Evolutionary conservation across 2,113 vertebrate species (phyloP).

Genomic region (Jaculus jaculus): DNA sequence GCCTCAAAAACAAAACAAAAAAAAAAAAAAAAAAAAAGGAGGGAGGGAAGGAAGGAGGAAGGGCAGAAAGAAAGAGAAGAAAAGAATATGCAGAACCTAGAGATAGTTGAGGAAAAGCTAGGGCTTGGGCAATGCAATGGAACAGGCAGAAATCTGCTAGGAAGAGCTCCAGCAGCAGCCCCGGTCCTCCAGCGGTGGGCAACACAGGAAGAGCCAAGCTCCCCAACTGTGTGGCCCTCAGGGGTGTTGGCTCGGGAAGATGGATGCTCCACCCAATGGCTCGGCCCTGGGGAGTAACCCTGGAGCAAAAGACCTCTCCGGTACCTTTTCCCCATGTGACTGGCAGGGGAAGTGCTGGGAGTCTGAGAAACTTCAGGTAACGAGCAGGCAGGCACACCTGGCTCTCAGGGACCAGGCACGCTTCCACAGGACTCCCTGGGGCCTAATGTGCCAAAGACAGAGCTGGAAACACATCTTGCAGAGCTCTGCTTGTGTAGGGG

Average conservation of each 20-base stretch:
- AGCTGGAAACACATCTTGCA: too few species aligned
- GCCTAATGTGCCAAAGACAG: too few species aligned
- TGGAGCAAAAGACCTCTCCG: not conserved
- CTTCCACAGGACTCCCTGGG: too few species aligned
- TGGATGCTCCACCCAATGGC: not conserved
- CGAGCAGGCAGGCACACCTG: too few species aligned
- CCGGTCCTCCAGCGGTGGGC: not conserved
- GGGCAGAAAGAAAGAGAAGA: not conserved
- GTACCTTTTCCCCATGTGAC: not conserved
- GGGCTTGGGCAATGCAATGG: fast-evolving
- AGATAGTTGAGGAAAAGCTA: not conserved
- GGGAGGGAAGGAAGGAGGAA: not conserved
- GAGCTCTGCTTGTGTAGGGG: too few species aligned
- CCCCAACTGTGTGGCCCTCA: not conserved
- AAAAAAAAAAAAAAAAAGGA: not conserved
- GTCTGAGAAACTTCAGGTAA: too few species aligned
- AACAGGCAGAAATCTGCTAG: not conserved
- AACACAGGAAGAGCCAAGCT: not conserved
- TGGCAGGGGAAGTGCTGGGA: too few species aligned
- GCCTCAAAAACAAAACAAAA: too few species aligned
- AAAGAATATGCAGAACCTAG: not conserved
- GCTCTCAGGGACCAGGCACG: too few species aligned
- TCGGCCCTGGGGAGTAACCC: not conserved
- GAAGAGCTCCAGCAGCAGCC: not conserved
- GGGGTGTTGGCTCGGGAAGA: not conserved